A percentile compares a stretch with the other conserved stretches of the same genome.
Evolutionary conservation across 64 coral and sea anemone genomes (phyloP).

Genomic region (Montipora capricornis): DNA sequence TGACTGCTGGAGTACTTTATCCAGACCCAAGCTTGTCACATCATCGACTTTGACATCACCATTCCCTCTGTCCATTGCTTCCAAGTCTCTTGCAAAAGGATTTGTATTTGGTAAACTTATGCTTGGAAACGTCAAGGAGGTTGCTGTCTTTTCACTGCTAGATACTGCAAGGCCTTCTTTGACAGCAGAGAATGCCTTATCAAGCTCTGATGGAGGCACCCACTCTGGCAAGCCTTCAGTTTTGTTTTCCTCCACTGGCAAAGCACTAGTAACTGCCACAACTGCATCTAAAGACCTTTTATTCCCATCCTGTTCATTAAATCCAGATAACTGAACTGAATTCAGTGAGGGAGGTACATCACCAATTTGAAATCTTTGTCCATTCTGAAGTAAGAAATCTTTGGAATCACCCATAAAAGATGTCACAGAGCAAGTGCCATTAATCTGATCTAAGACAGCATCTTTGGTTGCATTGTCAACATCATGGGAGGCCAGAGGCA

Average conservation of each 20-base stretch:
- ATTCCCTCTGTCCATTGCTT: neutral
- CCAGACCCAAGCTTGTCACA: neutral
- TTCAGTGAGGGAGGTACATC: neutral
- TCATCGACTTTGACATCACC: neutral
- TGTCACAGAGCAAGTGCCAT: neutral
- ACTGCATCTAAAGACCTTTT: neutral
- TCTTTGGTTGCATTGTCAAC: slow-evolving; percentile 32
- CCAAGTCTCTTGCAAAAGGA: slow-evolving; percentile 54
- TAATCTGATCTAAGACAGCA: slow-evolving; percentile 21
- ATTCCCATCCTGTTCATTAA: neutral
- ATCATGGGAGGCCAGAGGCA: slow-evolving; percentile 3
- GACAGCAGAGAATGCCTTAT: slow-evolving; percentile 42
- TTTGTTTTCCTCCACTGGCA: neutral
- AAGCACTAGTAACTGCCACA: neutral
- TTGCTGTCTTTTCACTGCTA: neutral
- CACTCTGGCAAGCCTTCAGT: slow-evolving; percentile 17
- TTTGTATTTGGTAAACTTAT: slow-evolving; percentile 49
- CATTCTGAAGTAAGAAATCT: neutral
- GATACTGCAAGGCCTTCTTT: neutral
- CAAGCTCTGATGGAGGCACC: slow-evolving; percentile 43
- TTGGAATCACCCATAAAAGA: neutral
- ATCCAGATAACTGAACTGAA: neutral
- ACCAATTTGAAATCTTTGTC: neutral
- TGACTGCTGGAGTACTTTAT: slow-evolving; percentile 6
- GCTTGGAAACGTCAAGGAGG: slow-evolving; percentile 1